A percentile compares a stretch with the other conserved stretches of the same genome.
Evolutionary conservation across 2,888 invertebrate species (phyloP).

Genomic region (Operophtera brumata): DNA sequence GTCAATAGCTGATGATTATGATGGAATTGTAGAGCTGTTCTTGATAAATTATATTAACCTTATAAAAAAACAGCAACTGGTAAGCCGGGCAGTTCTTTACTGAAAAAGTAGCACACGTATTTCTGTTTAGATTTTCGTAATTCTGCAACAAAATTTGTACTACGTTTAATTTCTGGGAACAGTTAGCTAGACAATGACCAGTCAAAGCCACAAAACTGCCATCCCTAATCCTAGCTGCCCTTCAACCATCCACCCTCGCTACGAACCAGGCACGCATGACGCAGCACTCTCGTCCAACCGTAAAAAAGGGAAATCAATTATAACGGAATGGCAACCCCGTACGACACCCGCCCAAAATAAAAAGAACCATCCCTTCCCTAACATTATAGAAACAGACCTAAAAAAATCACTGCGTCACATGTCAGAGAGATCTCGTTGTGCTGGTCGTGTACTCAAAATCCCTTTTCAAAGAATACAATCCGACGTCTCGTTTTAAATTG

Average conservation of each 20-base stretch:
- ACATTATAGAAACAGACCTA: slow-evolving; percentile 31
- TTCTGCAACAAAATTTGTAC: no score
- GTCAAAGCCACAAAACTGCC: slow-evolving; percentile 2
- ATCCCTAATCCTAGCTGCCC: slow-evolving; percentile 35
- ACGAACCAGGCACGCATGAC: slow-evolving; percentile 56
- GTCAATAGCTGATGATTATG: neutral
- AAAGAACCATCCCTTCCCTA: slow-evolving; percentile 37
- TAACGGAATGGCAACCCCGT: slow-evolving; percentile 67
- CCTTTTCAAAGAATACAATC: slow-evolving; percentile 61
- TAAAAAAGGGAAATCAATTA: slow-evolving; percentile 78
- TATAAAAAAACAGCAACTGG: no score
- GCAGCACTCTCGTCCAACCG: slow-evolving; percentile 63
- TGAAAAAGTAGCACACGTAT: no score
- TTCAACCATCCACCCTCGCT: slow-evolving; percentile 49
- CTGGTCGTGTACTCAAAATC: slow-evolving; percentile 43
- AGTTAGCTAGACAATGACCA: neutral
- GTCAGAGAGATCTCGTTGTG: slow-evolving; percentile 39
- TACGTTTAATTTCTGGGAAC: neutral
- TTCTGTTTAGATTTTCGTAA: no score
- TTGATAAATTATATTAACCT: no score
- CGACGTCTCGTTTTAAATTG: slow-evolving; percentile 61
- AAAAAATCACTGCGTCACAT: slow-evolving; percentile 34
- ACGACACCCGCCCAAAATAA: slow-evolving; percentile 47
- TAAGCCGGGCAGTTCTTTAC: no score
- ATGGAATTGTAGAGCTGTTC: no score